phyloP scores from a whole-genome alignment of 2,888 invertebrate genomes.

The Asteroscopus sphinx region DNA sequence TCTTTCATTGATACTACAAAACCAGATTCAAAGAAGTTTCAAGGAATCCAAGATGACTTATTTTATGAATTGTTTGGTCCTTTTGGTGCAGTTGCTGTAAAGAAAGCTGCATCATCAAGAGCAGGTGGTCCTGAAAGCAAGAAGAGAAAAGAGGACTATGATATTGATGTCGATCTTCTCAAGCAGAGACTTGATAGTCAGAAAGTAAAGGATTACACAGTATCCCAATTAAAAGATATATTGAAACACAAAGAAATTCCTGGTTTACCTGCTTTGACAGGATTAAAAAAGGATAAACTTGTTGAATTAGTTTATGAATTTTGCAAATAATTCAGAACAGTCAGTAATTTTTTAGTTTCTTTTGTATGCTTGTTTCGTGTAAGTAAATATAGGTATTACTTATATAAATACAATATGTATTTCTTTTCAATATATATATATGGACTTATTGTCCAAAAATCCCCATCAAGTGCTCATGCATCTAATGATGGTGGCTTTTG shows the following conservation, averaged over 20 bases:
- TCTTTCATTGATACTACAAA: conserved; percentile 89
- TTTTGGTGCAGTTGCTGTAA: conserved; percentile 69
- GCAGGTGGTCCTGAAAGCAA: conserved; percentile 60
- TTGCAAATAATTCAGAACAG: conserved; percentile 53
- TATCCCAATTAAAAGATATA: conserved; percentile 76
- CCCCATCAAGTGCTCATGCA: no score
- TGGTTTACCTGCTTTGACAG: conserved; percentile 71
- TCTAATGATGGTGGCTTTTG: no score
- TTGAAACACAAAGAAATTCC: conserved; percentile 70
- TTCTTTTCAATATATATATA: not conserved
- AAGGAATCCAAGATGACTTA: conserved; percentile 75
- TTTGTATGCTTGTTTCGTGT: conserved; percentile 2
- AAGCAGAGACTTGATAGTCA: conserved; percentile 64
- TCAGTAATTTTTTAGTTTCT: not conserved
- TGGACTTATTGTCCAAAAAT: no score
- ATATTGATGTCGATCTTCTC: conserved; percentile 74
- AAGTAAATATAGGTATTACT: not conserved
- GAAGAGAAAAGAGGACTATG: conserved; percentile 56
- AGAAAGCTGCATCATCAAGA: conserved; percentile 64
- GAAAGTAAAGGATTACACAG: conserved; percentile 74
- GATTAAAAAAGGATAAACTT: conserved; percentile 78
- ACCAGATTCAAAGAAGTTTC: conserved; percentile 67
- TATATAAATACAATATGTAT: not conserved
- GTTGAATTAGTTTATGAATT: conserved; percentile 77
- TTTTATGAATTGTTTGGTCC: conserved; percentile 84